phyloP scores from a whole-genome alignment of 92 coral and sea anemone genomes.

The Plumapathes pennacea region DNA sequence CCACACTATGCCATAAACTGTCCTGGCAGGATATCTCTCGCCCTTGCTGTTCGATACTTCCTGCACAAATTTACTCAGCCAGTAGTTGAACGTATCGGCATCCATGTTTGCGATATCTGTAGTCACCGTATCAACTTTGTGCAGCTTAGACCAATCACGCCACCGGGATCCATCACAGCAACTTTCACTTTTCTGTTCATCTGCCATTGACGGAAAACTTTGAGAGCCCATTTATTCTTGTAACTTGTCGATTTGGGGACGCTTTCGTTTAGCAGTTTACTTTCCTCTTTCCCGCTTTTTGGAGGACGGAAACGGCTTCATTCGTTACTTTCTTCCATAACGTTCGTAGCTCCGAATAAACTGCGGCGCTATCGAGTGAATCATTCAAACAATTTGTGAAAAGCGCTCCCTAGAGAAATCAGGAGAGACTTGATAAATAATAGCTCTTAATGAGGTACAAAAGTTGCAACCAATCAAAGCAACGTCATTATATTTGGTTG shows the following conservation, averaged over 20 bases:
- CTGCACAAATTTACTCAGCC: conserved; percentile 60
- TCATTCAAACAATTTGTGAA: no score
- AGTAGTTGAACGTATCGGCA: conserved; percentile 53
- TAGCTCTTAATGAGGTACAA: no score
- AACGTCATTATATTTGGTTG: no score
- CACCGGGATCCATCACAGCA: conserved; percentile 50
- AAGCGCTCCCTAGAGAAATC: no score
- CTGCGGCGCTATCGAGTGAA: no score
- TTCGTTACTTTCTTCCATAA: no score
- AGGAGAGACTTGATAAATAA: no score
- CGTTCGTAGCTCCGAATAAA: no score
- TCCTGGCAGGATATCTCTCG: conserved; percentile 43
- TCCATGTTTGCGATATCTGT: conserved; percentile 38
- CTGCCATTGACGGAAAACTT: conserved; percentile 40
- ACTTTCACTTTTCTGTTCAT: conserved; percentile 43
- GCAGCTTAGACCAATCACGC: no score
- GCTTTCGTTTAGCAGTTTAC: conserved; percentile 34
- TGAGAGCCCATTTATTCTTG: conserved; percentile 55
- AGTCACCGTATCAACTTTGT: no score
- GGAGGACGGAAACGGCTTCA: conserved; percentile 33
- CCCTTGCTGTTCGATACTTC: conserved; percentile 55
- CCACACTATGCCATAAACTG: conserved; percentile 40
- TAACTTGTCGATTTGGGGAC: conserved; percentile 33
- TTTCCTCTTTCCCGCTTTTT: conserved; percentile 47
- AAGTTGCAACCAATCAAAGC: no score